phyloP scores from a whole-genome alignment of 1,140 invertebrate species.

The Campoletis sonorensis region DNA sequence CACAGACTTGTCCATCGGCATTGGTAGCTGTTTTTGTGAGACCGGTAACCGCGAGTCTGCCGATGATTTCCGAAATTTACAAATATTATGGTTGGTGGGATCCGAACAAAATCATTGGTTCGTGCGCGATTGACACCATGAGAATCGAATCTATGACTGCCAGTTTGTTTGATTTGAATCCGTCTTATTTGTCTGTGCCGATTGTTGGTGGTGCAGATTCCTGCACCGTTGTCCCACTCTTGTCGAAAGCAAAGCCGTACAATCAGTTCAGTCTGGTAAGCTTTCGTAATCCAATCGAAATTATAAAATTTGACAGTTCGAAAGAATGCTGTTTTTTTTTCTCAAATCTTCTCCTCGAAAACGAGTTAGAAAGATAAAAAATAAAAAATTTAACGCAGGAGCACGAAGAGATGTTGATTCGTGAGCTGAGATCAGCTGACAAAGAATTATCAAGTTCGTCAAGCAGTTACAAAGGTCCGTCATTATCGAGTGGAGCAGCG shows the following conservation, averaged over 20 bases:
- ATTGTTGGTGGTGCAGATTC: constrained; percentile 68
- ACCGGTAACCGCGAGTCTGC: constrained; percentile 66
- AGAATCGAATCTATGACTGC: constrained; percentile 63
- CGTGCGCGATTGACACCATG: constrained; percentile 62
- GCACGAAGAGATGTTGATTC: constrained; percentile 57
- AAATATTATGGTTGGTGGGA: constrained; percentile 59
- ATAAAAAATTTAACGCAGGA: constrained; percentile 49
- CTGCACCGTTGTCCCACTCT: constrained; percentile 64
- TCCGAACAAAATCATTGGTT: constrained; percentile 67
- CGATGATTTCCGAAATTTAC: constrained; percentile 67
- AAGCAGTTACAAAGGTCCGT: constrained; percentile 49
- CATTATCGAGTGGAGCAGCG: constrained; percentile 60
- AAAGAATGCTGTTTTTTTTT: too few relatives aligned
- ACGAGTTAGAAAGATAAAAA: background rate
- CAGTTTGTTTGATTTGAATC: constrained; percentile 62
- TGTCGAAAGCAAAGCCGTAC: constrained; percentile 61
- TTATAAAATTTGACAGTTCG: background rate
- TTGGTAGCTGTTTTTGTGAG: constrained; percentile 65
- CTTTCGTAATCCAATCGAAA: background rate
- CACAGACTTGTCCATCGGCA: constrained; percentile 59
- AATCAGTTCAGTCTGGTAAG: constrained; percentile 62
- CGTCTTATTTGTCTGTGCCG: constrained; percentile 63
- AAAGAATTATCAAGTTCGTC: constrained; percentile 45
- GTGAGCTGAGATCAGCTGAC: constrained; percentile 58
- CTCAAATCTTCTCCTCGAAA: too few relatives aligned